These are phyloP conservation scores for Drepana arcuata DNA, from an alignment of 1,140 invertebrate species.

Conservation along the genomic window DNA sequence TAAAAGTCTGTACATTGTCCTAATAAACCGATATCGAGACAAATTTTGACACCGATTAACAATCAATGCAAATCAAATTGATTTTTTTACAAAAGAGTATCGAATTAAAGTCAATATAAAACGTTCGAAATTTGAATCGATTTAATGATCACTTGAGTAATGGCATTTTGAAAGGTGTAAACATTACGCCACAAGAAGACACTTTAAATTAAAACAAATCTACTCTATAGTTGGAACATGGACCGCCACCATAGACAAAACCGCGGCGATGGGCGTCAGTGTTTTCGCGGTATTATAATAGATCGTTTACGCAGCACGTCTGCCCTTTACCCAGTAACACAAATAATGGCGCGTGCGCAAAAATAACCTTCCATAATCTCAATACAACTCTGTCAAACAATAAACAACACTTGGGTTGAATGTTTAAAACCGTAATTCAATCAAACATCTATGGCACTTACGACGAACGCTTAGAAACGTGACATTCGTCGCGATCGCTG, in stretches of 20 bases:
- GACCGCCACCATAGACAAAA: slow-evolving; percentile 19
- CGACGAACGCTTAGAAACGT: slow-evolving; percentile 44
- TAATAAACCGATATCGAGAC: no score
- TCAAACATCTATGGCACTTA: slow-evolving; percentile 12
- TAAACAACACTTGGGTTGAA: slow-evolving; percentile 15
- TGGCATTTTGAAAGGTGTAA: no score
- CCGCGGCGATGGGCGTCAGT: slow-evolving; percentile 6
- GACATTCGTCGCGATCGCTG: slow-evolving; percentile 41
- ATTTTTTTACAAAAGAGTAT: no score
- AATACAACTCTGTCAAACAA: slow-evolving; percentile 10
- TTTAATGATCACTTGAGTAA: no score
- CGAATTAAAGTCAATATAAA: no score
- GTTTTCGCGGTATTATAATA: slow-evolving; percentile 14
- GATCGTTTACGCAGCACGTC: slow-evolving; percentile 23
- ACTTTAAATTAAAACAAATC: no score
- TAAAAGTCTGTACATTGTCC: no score
- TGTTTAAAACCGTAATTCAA: slow-evolving; percentile 24
- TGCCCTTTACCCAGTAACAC: slow-evolving; percentile 64
- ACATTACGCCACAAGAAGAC: no score
- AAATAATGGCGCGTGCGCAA: slow-evolving; percentile 37
- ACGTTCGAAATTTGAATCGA: no score
- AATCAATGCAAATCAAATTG: no score
- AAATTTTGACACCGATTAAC: no score
- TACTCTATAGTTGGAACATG: no score
- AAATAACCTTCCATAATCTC: slow-evolving; percentile 25